phyloP scores from a whole-genome alignment of 2,888 invertebrate species.

The Eristalis pertinax region DNA sequence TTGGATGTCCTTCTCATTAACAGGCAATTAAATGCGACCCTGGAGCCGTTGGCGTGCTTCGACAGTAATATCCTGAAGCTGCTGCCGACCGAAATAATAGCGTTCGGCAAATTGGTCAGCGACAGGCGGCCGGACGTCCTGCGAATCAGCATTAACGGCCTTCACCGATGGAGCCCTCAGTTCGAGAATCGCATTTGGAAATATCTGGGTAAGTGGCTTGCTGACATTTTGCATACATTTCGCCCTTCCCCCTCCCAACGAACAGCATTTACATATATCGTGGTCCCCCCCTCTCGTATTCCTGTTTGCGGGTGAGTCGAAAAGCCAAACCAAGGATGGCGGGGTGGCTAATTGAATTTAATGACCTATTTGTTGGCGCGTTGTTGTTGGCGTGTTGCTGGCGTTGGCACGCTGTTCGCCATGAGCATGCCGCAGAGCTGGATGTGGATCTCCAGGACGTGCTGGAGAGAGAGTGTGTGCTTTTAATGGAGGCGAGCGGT shows the following conservation, averaged over 20 bases:
- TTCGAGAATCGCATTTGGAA: constrained; percentile 81
- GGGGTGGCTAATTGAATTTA: constrained; percentile 65
- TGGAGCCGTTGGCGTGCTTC: constrained; percentile 79
- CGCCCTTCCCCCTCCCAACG: too few relatives aligned
- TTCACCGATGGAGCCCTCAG: constrained; percentile 80
- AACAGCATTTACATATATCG: background rate
- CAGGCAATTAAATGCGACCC: constrained; percentile 81
- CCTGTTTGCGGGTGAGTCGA: background rate
- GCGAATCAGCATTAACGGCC: constrained; percentile 79
- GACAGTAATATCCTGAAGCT: constrained; percentile 80
- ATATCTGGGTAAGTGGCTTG: constrained; percentile 79
- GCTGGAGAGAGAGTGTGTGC: constrained; percentile 28
- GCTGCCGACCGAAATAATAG: constrained; percentile 81
- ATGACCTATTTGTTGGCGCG: constrained; percentile 65
- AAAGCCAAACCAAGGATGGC: constrained; percentile 39
- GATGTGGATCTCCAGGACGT: background rate
- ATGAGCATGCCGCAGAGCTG: constrained; percentile 34
- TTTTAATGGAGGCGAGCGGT: constrained; percentile 57
- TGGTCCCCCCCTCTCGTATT: background rate
- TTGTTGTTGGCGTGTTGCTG: constrained; percentile 50
- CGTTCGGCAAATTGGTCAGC: constrained; percentile 80
- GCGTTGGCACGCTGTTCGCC: constrained; percentile 46
- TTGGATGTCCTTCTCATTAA: constrained; percentile 67
- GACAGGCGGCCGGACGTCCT: constrained; percentile 76
- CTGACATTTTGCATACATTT: constrained; percentile 49